A percentile compares a stretch with the other conserved stretches of the same genome.
These are phyloP conservation scores for Rhynchonycteris naso DNA, from an alignment of 2,797 vertebrate genomes.

Conservation along the genomic window DNA sequence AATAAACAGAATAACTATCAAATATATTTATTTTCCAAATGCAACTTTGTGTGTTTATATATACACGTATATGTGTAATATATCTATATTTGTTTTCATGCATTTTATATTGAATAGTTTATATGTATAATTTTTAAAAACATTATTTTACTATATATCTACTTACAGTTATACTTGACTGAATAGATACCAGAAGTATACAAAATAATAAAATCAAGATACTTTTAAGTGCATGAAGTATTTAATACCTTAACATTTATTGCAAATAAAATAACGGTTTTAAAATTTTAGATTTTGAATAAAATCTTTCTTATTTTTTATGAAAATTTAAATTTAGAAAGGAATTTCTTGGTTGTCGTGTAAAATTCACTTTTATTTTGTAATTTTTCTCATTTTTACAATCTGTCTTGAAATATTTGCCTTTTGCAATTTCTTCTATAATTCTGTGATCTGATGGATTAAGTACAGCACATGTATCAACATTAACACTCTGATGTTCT, in stretches of 20 bases:
- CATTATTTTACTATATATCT: neutral
- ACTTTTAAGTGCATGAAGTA: neutral
- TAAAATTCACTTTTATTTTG: neutral
- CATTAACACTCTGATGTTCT: neutral
- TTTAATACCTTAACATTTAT: neutral
- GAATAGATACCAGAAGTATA: neutral
- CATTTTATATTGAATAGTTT: neutral
- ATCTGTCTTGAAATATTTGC: neutral
- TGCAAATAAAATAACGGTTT: neutral
- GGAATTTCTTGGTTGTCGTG: neutral
- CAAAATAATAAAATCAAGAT: neutral
- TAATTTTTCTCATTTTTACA: neutral
- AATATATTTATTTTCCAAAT: neutral
- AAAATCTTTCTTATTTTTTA: neutral
- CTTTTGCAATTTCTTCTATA: neutral
- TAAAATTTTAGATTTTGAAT: neutral
- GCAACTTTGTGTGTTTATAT: neutral
- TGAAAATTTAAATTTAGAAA: neutral
- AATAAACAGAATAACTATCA: neutral
- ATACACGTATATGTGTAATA: neutral
- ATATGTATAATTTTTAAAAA: neutral
- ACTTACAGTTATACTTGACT: neutral
- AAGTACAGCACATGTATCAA: neutral
- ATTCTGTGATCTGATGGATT: neutral
- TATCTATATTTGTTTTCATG: neutral